These are phyloP conservation scores for Drosophila nikananu DNA, from an alignment of 1,140 invertebrate species.

Conservation along the genomic window DNA sequence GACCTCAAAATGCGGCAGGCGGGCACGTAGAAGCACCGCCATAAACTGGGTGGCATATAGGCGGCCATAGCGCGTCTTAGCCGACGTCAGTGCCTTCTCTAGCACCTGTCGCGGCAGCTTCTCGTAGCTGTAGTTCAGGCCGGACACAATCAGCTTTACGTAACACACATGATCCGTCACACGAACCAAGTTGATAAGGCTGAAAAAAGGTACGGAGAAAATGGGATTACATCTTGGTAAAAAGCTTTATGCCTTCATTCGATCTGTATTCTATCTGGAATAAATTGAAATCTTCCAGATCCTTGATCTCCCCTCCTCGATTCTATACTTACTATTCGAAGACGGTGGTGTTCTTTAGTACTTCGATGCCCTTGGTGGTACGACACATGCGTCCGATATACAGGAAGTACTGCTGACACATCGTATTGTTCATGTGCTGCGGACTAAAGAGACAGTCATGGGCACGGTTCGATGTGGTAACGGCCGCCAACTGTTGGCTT, in stretches of 20 bases:
- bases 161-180: constrained; percentile 95
- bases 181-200: constrained; percentile 92
- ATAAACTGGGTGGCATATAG: constrained; percentile 96
- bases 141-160: constrained; percentile 95
- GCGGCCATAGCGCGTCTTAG: constrained; percentile 89
- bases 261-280: neutral
- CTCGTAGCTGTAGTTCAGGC: constrained; percentile 93
- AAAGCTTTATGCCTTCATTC: too few species aligned
- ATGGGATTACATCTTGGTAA: neutral
- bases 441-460: constrained; percentile 96
- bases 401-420: constrained; percentile 97
- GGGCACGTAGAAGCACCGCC: constrained; percentile 92
- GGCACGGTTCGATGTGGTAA: constrained; percentile 90
- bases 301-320: too few species aligned
- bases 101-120: constrained; percentile 91
- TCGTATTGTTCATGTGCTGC: constrained; percentile 93
- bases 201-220: constrained; percentile 69
- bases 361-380: constrained; percentile 89
- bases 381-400: constrained; percentile 95
- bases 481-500: constrained; percentile 90
- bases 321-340: constrained; percentile 89
- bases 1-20: constrained; percentile 88
- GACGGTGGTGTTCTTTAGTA: constrained; percentile 92
- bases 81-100: constrained; percentile 88
- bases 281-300: too few species aligned